Conservation (phyloP, 2,113 vertebrate genomes). For the Proteles cristata region DNA sequence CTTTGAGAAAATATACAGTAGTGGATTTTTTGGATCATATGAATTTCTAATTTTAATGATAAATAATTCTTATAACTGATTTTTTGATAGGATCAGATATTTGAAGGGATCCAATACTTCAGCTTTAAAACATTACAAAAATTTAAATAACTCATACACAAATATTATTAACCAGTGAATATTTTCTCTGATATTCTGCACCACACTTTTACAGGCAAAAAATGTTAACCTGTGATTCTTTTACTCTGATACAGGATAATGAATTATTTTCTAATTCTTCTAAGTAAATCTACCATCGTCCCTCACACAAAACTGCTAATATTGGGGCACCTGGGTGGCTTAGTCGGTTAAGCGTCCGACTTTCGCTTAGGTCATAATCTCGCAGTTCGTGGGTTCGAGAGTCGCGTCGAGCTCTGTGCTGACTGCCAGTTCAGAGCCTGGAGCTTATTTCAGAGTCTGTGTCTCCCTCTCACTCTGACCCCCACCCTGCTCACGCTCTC, state of each 20-base stretch:
- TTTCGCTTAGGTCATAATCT: no score
- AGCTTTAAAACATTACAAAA: background rate
- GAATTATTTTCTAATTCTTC: background rate
- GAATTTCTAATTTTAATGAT: background rate
- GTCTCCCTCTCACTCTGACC: no score
- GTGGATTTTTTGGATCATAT: background rate
- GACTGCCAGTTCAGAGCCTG: no score
- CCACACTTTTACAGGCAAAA: background rate
- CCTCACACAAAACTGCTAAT: background rate
- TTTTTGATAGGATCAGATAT: background rate
- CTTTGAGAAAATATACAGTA: background rate
- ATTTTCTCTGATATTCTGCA: background rate
- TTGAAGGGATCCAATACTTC: background rate
- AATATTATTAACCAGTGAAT: background rate
- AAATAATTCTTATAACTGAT: background rate
- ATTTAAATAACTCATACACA: background rate
- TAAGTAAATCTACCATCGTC: background rate
- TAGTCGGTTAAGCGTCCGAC: no score
- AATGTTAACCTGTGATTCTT: background rate
- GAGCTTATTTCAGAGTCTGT: no score
- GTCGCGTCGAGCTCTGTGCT: no score
- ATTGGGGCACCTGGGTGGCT: background rate
- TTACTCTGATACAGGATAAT: background rate
- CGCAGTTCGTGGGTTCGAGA: no score
- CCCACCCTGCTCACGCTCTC: no score